Percentiles rank a stretch among this genome's conserved stretches.
Evolutionary conservation across 2,797 vertebrate species (phyloP).

Genomic region (Erethizon dorsatum): DNA sequence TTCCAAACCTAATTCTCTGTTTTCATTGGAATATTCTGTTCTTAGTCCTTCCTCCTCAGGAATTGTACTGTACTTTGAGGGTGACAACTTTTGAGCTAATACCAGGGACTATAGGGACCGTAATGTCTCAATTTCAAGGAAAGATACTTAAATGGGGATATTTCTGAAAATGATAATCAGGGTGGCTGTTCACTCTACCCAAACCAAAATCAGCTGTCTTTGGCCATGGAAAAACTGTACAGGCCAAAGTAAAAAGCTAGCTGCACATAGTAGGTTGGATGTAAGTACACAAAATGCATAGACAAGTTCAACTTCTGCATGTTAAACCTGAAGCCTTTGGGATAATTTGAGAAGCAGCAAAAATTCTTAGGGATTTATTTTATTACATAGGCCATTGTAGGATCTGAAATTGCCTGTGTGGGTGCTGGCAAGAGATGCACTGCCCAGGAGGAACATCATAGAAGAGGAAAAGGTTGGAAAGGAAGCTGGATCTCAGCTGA

Average conservation of each 20-base stretch:
- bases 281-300: background rate
- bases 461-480: background rate
- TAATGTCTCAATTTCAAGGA: slow-evolving; percentile 27
- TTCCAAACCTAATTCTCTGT: slow-evolving; percentile 34
- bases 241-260: slow-evolving; percentile 2
- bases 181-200: background rate
- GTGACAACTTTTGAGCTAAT: slow-evolving; percentile 37
- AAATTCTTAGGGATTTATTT: slow-evolving; percentile 40
- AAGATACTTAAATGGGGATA: background rate
- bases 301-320: background rate
- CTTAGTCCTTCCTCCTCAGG: slow-evolving; percentile 9
- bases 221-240: background rate
- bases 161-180: slow-evolving; percentile 36
- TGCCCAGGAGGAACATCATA: background rate
- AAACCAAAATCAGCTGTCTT: slow-evolving; percentile 40
- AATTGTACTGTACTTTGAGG: background rate
- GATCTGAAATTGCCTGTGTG: background rate
- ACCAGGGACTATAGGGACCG: background rate
- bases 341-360: background rate
- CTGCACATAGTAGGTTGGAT: background rate
- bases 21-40: background rate
- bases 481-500: background rate
- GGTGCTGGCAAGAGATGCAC: background rate
- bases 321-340: slow-evolving; percentile 24
- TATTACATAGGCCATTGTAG: slow-evolving; percentile 15